Evolutionary conservation across 2,113 vertebrate species (phyloP).

Genomic region (Eubucco bourcierii): DNA sequence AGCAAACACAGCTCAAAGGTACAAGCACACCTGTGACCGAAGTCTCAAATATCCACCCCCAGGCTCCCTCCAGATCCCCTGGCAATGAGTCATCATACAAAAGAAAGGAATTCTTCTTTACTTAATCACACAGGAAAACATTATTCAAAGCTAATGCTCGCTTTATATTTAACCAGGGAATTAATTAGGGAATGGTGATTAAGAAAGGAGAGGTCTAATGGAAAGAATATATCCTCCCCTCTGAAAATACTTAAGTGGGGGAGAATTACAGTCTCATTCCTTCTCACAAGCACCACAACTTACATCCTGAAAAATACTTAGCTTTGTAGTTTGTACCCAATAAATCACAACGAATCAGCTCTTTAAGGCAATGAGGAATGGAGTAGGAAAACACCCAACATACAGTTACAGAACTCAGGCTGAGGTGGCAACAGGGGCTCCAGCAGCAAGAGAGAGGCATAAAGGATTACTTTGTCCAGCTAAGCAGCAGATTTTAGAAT

Average conservation of each 20-base stretch:
- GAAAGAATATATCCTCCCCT: constrained; percentile 39
- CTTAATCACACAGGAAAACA: constrained; percentile 73
- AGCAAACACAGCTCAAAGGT: constrained; percentile 15
- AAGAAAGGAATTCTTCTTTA: constrained; percentile 72
- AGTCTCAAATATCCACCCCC: constrained; percentile 46
- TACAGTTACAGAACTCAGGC: background rate
- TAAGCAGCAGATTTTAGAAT: background rate
- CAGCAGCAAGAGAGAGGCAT: background rate
- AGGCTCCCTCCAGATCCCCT: constrained; percentile 16
- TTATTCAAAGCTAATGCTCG: constrained; percentile 72
- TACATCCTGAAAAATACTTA: constrained; percentile 60
- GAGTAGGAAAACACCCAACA: background rate
- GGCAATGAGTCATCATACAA: constrained; percentile 63
- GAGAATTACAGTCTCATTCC: constrained; percentile 54
- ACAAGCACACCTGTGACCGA: constrained; percentile 25
- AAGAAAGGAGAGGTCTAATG: constrained; percentile 65
- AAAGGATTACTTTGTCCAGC: background rate
- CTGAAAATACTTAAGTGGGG: constrained; percentile 37
- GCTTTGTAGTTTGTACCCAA: constrained; percentile 52
- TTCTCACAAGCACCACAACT: constrained; percentile 35
- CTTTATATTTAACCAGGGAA: constrained; percentile 79
- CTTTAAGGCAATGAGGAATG: constrained; percentile 53
- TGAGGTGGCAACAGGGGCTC: background rate
- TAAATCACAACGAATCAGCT: constrained; percentile 50
- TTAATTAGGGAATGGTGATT: constrained; percentile 75